phyloP scores from a whole-genome alignment of 53 echinoderm and acorn worm genomes.

The Actinopyga echinites region DNA sequence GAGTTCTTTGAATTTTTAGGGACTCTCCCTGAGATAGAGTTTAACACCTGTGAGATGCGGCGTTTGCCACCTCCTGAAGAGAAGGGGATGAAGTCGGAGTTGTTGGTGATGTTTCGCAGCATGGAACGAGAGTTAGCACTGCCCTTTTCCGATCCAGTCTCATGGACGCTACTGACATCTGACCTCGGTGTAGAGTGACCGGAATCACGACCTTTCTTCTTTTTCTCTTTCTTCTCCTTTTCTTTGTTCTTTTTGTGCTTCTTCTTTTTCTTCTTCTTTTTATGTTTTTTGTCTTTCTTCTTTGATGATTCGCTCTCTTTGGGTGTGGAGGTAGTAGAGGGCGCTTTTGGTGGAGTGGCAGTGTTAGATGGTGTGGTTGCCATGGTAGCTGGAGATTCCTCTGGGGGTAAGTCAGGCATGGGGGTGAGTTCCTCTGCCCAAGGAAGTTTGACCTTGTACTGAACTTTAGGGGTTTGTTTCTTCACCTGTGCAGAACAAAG shows the following conservation, averaged over 20 bases:
- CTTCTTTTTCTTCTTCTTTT: constrained; percentile 88
- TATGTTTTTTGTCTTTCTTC: constrained; percentile 76
- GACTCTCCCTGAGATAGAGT: constrained; percentile 65
- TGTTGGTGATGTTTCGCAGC: constrained; percentile 91
- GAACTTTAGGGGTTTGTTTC: constrained; percentile 59
- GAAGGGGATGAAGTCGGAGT: constrained; percentile 58
- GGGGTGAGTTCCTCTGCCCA: constrained; percentile 87
- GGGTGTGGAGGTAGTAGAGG: constrained; percentile 26
- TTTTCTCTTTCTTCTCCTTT: constrained; percentile 76
- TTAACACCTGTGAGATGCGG: constrained; percentile 82
- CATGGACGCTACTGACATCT: constrained; percentile 8
- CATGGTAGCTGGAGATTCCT: constrained; percentile 10
- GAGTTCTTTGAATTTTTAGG: constrained; percentile 49
- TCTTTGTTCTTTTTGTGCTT: constrained; percentile 81
- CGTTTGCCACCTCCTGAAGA: constrained; percentile 52
- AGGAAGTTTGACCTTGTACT: constrained; percentile 70
- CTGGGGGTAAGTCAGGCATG: constrained; percentile 60
- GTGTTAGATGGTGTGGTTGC: constrained; percentile 28
- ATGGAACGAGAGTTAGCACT: constrained; percentile 20
- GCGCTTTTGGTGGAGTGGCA: constrained; percentile 26
- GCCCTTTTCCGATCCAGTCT: constrained; percentile 5
- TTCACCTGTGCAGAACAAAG: not conserved
- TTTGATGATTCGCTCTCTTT: constrained; percentile 32
- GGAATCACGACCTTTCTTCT: constrained; percentile 58
- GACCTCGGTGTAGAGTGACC: constrained; percentile 39